Percentiles rank a stretch among this genome's conserved stretches.
Evolutionary conservation across 2,888 invertebrate species (phyloP).

Genomic region (Parnassius glacialis): DNA sequence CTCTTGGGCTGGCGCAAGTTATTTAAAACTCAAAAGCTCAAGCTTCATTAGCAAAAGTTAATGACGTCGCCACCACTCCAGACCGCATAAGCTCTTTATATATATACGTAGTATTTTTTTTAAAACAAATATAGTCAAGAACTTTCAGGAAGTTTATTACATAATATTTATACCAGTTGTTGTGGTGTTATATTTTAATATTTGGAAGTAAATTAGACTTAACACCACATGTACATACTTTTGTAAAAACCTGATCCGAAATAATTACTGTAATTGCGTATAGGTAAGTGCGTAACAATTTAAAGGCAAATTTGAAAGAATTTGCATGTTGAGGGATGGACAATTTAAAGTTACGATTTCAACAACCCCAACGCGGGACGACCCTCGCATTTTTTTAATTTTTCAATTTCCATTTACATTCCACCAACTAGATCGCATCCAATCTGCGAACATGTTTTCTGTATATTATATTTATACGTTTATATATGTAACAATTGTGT

Average conservation of each 20-base stretch:
- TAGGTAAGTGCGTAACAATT: slow-evolving; percentile 49
- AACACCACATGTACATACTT: no score
- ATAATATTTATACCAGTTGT: no score
- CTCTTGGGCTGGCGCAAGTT: slow-evolving; percentile 63
- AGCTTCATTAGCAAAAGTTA: slow-evolving; percentile 79
- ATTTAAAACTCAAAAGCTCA: slow-evolving; percentile 76
- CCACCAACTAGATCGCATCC: slow-evolving; percentile 56
- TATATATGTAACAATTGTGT: no score
- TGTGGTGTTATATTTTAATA: no score
- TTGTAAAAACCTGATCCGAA: background rate
- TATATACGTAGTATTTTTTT: slow-evolving; percentile 8
- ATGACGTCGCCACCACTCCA: slow-evolving; percentile 70
- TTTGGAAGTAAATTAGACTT: no score
- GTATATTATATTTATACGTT: background rate
- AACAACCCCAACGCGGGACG: slow-evolving; percentile 61
- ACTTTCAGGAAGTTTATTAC: background rate
- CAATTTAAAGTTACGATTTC: slow-evolving; percentile 80
- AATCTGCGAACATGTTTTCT: slow-evolving; percentile 36
- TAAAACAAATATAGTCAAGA: slow-evolving; percentile 11
- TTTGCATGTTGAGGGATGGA: slow-evolving; percentile 77
- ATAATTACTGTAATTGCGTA: slow-evolving; percentile 4
- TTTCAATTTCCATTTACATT: slow-evolving; percentile 80
- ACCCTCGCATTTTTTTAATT: slow-evolving; percentile 78
- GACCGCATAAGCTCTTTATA: slow-evolving; percentile 37
- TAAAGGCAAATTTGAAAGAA: slow-evolving; percentile 65